Evolutionary conservation across 2,888 invertebrate species (phyloP), one percentile per base, ranked within the genome.

Genomic region (Xestia c-nigrum): DNA sequence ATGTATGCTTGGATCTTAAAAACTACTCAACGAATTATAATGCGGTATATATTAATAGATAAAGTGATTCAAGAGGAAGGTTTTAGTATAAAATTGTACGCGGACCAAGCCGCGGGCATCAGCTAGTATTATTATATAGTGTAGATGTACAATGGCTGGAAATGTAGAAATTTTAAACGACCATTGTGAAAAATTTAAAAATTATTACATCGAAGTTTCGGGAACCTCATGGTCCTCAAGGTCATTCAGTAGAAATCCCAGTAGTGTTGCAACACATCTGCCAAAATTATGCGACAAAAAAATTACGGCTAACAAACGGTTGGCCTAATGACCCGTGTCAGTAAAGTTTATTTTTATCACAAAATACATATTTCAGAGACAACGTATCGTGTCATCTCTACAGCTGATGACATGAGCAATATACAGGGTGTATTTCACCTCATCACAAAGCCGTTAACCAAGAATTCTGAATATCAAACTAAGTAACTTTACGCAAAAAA

Each of bases 381-480:
- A 57, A n/a, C 81, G 24, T 40, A 61, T 24, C n/a, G 14, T 24
- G 40, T 24, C 19, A 61, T 52, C 38, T 69, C 31, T 38, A 43
- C 7, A 59, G 6, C 5, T 43, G 3, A 38, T 72, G 7, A 76
- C 12, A 77, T 43, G 31, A 64, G 6, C n/a, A 16, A 72, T 59
- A 47, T 59, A n/a, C n/a, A n/a, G n/a, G n/a, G n/a, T n/a, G n/a
- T n/a, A n/a, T n/a, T n/a, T n/a, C n/a, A n/a, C n/a, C n/a, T n/a
- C n/a, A n/a, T n/a, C n/a, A n/a, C n/a, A n/a, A n/a, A n/a, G n/a
- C n/a, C n/a, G n/a, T n/a, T n/a, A n/a, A n/a, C n/a, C n/a, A n/a
- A n/a, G n/a, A n/a, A n/a, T n/a, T n/a, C n/a, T n/a, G n/a, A n/a
- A n/a, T n/a, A n/a, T n/a, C n/a, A n/a, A n/a, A n/a, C n/a, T n/a